Percentiles rank a stretch among this genome's conserved stretches.
phyloP scores from a whole-genome alignment of 2,113 vertebrate species.

The Microtus ochrogaster region DNA sequence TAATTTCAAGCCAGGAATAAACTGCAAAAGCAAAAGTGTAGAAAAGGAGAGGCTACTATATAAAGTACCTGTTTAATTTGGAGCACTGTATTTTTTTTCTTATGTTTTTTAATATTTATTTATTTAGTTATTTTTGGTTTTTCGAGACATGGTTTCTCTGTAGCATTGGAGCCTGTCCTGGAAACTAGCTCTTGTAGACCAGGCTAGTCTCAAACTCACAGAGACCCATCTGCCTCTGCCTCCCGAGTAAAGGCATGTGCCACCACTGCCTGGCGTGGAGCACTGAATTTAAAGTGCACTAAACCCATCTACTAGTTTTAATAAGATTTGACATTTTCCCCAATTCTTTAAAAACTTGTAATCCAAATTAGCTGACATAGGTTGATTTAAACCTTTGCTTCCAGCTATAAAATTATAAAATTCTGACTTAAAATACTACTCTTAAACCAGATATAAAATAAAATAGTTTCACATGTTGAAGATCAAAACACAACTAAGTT shows the following conservation, averaged over 20 bases:
- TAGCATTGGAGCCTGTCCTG: no score
- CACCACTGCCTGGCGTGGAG: not conserved
- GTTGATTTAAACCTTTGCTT: conserved; percentile 43
- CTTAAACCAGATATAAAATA: not conserved
- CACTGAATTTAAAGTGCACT: conserved; percentile 47
- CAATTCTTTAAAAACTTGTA: conserved; percentile 51
- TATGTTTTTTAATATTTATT: no score
- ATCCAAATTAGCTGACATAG: conserved; percentile 45
- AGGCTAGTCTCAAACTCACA: no score
- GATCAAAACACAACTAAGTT: conserved; percentile 4
- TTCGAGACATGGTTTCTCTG: no score
- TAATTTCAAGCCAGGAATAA: not conserved
- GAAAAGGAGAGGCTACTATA: not conserved
- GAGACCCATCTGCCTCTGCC: no score
- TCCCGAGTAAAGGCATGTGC: no score
- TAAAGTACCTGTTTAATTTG: conserved; percentile 37
- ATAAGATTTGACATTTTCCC: conserved; percentile 14
- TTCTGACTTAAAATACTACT: conserved; percentile 43
- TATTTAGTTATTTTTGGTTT: no score
- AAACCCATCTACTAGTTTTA: conserved; percentile 50
- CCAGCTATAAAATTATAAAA: conserved; percentile 21
- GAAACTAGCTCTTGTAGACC: no score
- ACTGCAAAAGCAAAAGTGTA: not conserved
- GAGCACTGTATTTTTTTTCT: not conserved
- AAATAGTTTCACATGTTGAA: not conserved